Evolutionary conservation across 2,888 invertebrate genomes (phyloP).

Genomic region (Epinotia brunnichana): DNA sequence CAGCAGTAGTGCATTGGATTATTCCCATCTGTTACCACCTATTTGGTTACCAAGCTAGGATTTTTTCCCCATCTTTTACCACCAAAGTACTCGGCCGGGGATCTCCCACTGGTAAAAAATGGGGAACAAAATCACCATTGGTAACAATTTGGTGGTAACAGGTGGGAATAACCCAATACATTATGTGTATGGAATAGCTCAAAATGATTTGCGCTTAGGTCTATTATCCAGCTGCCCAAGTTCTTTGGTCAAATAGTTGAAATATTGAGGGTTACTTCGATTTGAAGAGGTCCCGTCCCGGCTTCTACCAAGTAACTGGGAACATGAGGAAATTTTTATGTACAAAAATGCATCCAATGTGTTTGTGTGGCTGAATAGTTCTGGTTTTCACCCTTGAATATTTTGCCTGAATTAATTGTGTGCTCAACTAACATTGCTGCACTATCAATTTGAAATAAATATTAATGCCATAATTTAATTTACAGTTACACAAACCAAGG

Average conservation of each 20-base stretch:
- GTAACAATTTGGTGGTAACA: too few species aligned
- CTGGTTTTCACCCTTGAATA: background rate
- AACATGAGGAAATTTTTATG: background rate
- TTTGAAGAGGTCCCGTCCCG: too few species aligned
- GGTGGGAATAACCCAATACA: too few species aligned
- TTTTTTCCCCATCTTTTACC: too few species aligned
- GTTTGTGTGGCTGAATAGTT: background rate
- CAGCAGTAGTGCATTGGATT: too few species aligned
- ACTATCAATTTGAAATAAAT: background rate
- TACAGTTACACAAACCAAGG: slow-evolving; percentile 62
- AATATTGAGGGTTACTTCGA: background rate
- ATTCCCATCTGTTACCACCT: too few species aligned
- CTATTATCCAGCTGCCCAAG: background rate
- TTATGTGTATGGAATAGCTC: background rate
- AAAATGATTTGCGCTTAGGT: background rate
- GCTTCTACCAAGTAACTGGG: background rate
- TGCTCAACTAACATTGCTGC: slow-evolving; percentile 21
- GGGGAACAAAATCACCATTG: too few species aligned
- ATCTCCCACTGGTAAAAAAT: too few species aligned
- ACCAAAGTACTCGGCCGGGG: too few species aligned
- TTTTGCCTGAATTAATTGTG: slow-evolving; percentile 7
- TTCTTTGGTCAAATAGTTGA: background rate
- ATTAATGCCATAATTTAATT: slow-evolving; percentile 7
- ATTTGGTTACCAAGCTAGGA: too few species aligned
- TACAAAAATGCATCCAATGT: too few species aligned